Evolutionary conservation across 2,888 invertebrate species (phyloP), one percentile per base, ranked within the genome.

Genomic region (Polymixis lichenea): DNA sequence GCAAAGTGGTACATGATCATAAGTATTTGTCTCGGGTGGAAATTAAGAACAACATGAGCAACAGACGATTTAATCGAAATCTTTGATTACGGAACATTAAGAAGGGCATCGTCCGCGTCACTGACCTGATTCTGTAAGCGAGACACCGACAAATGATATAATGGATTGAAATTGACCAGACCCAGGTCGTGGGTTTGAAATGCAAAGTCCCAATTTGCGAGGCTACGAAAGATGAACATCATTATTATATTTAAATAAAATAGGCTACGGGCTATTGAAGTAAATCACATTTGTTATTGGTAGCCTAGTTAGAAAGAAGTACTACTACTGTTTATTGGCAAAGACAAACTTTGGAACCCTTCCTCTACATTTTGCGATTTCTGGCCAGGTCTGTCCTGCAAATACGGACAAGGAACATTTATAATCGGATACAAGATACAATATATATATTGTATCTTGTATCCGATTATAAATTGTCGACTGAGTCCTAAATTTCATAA

Each of bases 51-150:
- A 38, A 49, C 19, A 68, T 55, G 2, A 60, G 17, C 13, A 55
- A 55, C 55, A 13, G 25, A 64, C 17, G 19, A 43, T 32, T 46
- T 58, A 32, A 22, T 2, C 13, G 13, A 68, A 49, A 62, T 64
- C 25, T n/a, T 80, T 49, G 56, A 70, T 70, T 65, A 49, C 43
- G 55, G 56, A 77, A 61, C 28, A 53, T 19, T 46, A 56, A 73
- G 77, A 82, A 70, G 77, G 82, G 77, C 65, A 72, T 70, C 51
- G 51, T 13, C 9, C 53, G 77, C 66, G 56, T 66, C 61, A 19
- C 32, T 73, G 82, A 77, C 81, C 82, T 56, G 55, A 66, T 66
- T 77, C 49, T 61, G 17, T 61, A 25, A 62, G 51, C 58, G 55
- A 70, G 77, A 75, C 32, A 43, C 58, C 28, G 46, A 19, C 76